phyloP scores from a whole-genome alignment of 2,113 vertebrate genomes.

The Seriola aureovittata region DNA sequence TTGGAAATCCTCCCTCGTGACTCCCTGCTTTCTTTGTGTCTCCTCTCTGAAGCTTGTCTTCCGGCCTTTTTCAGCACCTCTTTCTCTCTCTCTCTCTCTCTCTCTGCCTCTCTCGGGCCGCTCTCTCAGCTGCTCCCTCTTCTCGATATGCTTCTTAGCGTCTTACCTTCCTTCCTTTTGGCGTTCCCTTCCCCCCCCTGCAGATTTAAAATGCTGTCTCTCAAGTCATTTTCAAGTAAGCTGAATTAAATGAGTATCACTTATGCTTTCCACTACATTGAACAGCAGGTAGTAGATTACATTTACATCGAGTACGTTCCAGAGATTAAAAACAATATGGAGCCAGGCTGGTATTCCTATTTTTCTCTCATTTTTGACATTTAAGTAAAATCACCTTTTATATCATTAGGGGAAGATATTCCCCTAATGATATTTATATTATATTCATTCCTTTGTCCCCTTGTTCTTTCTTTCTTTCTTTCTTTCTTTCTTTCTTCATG shows the following conservation, averaged over 20 bases:
- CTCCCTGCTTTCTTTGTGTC: slow-evolving; percentile 74
- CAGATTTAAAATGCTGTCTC: slow-evolving; percentile 41
- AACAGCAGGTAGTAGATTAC: background rate
- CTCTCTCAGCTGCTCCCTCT: slow-evolving; percentile 62
- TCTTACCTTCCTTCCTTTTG: slow-evolving; percentile 68
- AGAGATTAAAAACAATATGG: background rate
- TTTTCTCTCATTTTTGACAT: background rate
- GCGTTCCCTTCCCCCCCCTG: slow-evolving; percentile 8
- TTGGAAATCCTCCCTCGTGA: slow-evolving; percentile 71
- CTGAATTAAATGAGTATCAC: slow-evolving; percentile 6
- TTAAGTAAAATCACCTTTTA: background rate
- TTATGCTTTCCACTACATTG: background rate
- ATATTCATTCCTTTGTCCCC: slow-evolving; percentile 8
- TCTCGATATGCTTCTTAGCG: slow-evolving; percentile 54
- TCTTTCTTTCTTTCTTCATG: slow-evolving; percentile 6
- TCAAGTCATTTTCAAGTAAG: slow-evolving; percentile 28
- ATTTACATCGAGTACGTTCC: background rate
- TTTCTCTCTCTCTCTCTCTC: slow-evolving; percentile 22
- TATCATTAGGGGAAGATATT: too few relatives aligned
- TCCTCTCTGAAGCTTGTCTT: slow-evolving; percentile 72
- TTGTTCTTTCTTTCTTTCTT: background rate
- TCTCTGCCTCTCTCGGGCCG: slow-evolving; percentile 23
- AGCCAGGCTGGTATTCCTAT: background rate
- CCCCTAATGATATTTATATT: too few relatives aligned
- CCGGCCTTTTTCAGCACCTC: slow-evolving; percentile 63